phyloP scores from a whole-genome alignment of 2,888 invertebrate species.

The Parnassius smintheus region DNA sequence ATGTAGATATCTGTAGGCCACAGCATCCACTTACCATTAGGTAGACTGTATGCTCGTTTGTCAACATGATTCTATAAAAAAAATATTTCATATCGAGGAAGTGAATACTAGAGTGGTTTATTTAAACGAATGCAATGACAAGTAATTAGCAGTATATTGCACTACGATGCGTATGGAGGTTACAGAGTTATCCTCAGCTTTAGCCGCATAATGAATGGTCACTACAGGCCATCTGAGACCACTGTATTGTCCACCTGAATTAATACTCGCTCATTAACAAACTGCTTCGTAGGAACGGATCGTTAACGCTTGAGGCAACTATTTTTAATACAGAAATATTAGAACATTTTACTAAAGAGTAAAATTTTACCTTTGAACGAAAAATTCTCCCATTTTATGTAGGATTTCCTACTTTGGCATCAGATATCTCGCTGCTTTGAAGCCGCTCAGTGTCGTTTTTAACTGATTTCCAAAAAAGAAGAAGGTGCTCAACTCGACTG shows the following conservation, averaged over 20 bases:
- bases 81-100: not conserved
- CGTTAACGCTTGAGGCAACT: conserved; percentile 16
- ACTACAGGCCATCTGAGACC: conserved; percentile 70
- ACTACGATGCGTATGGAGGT: conserved; percentile 59
- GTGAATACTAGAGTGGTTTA: conserved; percentile 16
- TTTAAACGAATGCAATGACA: conserved; percentile 50
- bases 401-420: no score
- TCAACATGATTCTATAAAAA: no score
- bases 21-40: no score
- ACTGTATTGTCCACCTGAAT: conserved; percentile 49
- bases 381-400: no score
- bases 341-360: no score
- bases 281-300: conserved; percentile 25
- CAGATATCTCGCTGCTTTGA: no score
- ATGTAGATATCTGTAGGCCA: no score
- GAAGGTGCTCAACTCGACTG: no score
- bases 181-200: conserved; percentile 71
- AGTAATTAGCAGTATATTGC: conserved; percentile 74
- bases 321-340: conserved; percentile 2
- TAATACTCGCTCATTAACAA: conserved; percentile 48
- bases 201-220: conserved; percentile 64
- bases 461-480: no score
- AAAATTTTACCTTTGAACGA: no score
- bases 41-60: no score
- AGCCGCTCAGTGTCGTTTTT: no score